A percentile compares a stretch with the other conserved stretches of the same genome.
These are phyloP conservation scores for Heliconius charithonia DNA, from an alignment of 2,888 invertebrate genomes.

Conservation along the genomic window DNA sequence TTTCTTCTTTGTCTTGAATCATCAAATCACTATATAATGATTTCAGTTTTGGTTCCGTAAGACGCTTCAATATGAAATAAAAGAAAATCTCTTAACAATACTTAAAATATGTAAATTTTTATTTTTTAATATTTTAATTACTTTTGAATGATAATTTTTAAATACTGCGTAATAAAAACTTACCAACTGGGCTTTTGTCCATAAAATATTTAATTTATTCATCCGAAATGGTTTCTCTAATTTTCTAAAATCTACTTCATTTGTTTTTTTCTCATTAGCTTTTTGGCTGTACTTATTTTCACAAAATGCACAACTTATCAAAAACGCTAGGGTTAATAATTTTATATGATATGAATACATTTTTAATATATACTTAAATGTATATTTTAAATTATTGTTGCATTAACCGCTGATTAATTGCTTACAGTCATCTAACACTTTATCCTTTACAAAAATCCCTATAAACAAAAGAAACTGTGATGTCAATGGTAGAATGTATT, in stretches of 20 bases:
- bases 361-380: background rate
- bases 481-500: background rate
- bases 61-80: conserved; percentile 81
- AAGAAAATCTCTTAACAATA: conserved; percentile 4
- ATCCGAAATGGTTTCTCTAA: conserved; percentile 94
- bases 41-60: conserved; percentile 92
- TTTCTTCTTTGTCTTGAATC: conserved; percentile 96
- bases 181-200: conserved; percentile 95
- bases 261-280: conserved; percentile 77
- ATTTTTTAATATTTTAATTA: background rate
- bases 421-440: background rate
- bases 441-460: background rate
- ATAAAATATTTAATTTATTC: conserved; percentile 94
- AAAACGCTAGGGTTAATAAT: conserved; percentile 33
- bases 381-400: background rate
- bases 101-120: background rate
- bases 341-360: conserved; percentile 28
- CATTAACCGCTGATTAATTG: background rate
- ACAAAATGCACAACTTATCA: conserved; percentile 50
- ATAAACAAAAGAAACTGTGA: background rate
- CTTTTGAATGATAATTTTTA: background rate
- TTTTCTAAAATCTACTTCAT: conserved; percentile 85
- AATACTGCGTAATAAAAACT: conserved; percentile 43
- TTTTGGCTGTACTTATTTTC: conserved; percentile 87
- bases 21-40: conserved; percentile 94